Base-by-base conservation (phyloP, 2,113 vertebrate genomes). In the Podarcis raffonei region DNA sequence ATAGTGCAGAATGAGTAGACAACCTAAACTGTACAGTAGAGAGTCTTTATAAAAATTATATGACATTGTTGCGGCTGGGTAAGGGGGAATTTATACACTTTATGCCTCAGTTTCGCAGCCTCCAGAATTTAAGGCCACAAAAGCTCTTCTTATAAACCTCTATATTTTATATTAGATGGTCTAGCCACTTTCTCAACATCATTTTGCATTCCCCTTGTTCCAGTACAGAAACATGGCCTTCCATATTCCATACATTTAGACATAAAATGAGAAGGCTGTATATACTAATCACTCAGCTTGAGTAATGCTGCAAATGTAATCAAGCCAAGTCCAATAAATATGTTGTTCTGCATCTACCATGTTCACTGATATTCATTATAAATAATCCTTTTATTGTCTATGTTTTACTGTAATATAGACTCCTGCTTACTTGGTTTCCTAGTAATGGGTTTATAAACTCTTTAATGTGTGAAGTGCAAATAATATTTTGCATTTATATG, bases 301-400 rank as follows among this genome's bases (percentile, higher is more conserved):
- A 92, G 15, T 87, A 75, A 86, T 25, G 48, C 62, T 32, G 37
- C 71, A 91, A 94, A 93, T 76, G 37, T 75, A 91, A 92, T 93
- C 92, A 89, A 57, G 90, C 79, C 87, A 0, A 9, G 2, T 85
- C 9, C 92, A 89, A 90, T 91, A 92, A 93, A 91, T 82, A 86
- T 6, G 13, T 83, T 87, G 42, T 66, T 65, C 82, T 92, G 59
- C 71, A 92, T 94, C 90, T 2, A 93, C 76, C 20, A 89, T 6
- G 53, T 86, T 91, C 57, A 87, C 89, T 88, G 69, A 4, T 90
- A 35, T 87, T 92, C 69, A 87, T 88, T 89, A 80, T 81, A 65
- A 92, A 88, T 65, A 87, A 78, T 87, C 32, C 2, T 89, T 96
- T 84, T 90, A 90, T 74, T 91, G 53, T 83, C 91, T 90, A 84